Base-by-base conservation (phyloP, 2,113 vertebrate genomes). In the Pachycephala philippinensis region DNA sequence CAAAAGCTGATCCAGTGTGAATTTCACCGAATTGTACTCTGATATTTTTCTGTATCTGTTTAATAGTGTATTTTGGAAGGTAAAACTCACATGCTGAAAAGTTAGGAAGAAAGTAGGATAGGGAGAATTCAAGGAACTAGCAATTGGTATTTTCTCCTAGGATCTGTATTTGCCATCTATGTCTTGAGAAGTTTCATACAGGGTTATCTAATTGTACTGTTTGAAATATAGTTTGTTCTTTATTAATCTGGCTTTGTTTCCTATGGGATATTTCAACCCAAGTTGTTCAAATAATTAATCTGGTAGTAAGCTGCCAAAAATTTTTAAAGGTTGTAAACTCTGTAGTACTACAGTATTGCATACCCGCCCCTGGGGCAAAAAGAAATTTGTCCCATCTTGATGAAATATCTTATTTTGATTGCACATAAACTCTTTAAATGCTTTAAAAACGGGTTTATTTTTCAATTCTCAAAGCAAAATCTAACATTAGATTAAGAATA, bases 101-200 rank as follows among this genome's bases (percentile, higher is more conserved):
- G 5, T 57, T 50, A 45, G 40, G 33, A 22, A 50, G 91, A 53
- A n/a, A 6, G 13, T 72, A 27, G 27, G 18, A 19, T 37, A 42
- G 14, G 22, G 24, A 90, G 56, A 86, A 88, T 15, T 44, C 68
- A 93, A 94, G 37, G 31, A 84, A 86, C 8, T 17, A 40, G 45
- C 3, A 7, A 63, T 83, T 84, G 60, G 16, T 84, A 12, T n/a
- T 88, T 61, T 85, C 70, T 71, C 63, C 49, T 57, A 31, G 30
- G 10, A 91, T 40, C 23, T 87, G 4, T 83, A 70, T 72, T 77
- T 89, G 27, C 42, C 37, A 59, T 66, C 33, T 22, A 4, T 47
- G 47, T 78, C 75, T 83, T 60, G 33, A 83, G 28, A 40, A 93
- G 18, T 66, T 95, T 82, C 59, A 77, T 24, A 44, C 54, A 91